Evolutionary conservation across 2,888 invertebrate genomes (phyloP), one percentile per base, ranked within the genome.

Genomic region (Epirrita christyi): DNA sequence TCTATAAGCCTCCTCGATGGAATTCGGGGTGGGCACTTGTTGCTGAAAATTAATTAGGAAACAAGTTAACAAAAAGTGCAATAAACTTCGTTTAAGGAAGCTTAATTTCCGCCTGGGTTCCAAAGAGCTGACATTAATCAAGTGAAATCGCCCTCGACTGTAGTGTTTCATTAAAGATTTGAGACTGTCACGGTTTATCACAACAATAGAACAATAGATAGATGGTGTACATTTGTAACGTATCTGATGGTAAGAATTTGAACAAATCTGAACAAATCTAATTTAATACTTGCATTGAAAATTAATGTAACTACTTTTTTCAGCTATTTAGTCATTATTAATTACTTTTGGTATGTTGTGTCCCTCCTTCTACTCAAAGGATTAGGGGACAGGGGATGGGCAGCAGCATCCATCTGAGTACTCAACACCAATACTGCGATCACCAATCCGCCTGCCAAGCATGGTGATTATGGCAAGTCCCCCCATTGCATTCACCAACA

Each of bases 31-130:
- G 63, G 69, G 74, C 75, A 86, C 88, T 87, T 88, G 86, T 88
- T 86, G 87, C 88, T 83, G 70, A 68, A 79, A 83, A 88, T 85
- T 88, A 87, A 85, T 86, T 85, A 85, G 80, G 76, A 81, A 83
- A 83, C 84, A 85, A 86, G 83, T 83, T 85, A 83, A 83, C 84
- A 88, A 87, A 88, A 87, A 86, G 74, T 87, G 86, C 83, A 85
- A 86, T 87, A 85, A 85, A 84, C 78, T 85, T 84, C 78, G 80
- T 81, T 63, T 84, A 81, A 81, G 81, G 83, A 80, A 83, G 83
- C 83, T 84, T 85, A 84, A 88, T 88, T 86, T 85, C 83, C 83
- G 80, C 70, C 73, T 72, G 73, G 74, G 74, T 75, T 77, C 77
- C 73, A 79, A 78, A 75, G 76, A 78, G 76, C 81, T 81, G 76